Conservation (phyloP, 2,113 vertebrate genomes). For the Melanerpes formicivorus region DNA sequence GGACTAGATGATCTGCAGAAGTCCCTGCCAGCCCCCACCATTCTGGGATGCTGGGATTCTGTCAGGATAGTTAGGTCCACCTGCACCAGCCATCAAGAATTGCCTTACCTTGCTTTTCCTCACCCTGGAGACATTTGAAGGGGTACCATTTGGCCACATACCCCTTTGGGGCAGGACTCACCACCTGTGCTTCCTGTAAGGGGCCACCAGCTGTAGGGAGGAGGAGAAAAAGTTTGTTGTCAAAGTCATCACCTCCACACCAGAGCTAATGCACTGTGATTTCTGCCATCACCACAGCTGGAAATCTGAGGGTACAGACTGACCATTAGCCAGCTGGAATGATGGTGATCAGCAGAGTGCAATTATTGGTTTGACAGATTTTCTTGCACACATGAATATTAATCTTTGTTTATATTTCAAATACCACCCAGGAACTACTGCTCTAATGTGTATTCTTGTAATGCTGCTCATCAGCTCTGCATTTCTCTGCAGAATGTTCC, state of each 20-base stretch:
- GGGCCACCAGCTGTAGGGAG: accelerated
- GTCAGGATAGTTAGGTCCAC: no score
- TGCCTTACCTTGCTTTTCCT: background rate
- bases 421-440: background rate
- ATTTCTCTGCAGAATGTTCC: accelerated
- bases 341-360: background rate
- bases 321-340: background rate
- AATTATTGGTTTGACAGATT: background rate
- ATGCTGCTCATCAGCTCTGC: background rate
- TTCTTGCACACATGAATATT: background rate
- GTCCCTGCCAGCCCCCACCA: background rate
- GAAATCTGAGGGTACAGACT: background rate
- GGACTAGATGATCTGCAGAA: background rate
- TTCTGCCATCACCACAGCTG: background rate
- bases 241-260: background rate
- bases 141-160: accelerated
- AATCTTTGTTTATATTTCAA: background rate
- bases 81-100: background rate
- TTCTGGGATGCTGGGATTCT: background rate
- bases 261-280: accelerated
- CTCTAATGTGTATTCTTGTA: background rate
- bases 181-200: accelerated
- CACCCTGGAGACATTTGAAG: background rate
- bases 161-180: background rate
- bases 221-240: background rate